phyloP scores from a whole-genome alignment of 53 echinoderm and acorn worm species.

The Echinometra lucunter region DNA sequence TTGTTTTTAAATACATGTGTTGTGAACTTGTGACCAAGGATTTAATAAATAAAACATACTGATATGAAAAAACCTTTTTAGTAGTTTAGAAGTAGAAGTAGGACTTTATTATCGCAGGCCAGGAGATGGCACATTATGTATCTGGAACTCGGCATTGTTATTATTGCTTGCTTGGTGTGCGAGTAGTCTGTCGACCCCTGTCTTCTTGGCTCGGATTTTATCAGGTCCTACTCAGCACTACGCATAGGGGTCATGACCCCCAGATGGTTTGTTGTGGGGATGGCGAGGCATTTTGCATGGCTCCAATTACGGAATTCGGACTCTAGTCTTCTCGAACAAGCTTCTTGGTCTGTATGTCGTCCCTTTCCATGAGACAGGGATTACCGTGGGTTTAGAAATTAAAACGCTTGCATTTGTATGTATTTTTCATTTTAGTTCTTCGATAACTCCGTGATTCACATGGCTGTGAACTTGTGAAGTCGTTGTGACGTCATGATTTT shows the following conservation, averaged over 20 bases:
- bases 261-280: conserved; percentile 62
- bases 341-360: neutral
- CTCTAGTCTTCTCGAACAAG: neutral
- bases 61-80: too few species aligned
- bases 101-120: too few species aligned
- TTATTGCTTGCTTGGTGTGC: neutral
- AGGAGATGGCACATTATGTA: neutral
- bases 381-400: too few species aligned
- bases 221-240: conserved; percentile 51
- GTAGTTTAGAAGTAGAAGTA: neutral
- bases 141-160: neutral
- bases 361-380: too few species aligned
- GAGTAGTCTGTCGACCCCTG: neutral
- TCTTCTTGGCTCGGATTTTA: neutral
- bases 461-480: too few species aligned
- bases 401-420: too few species aligned
- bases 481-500: too few species aligned
- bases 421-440: too few species aligned
- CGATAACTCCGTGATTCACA: too few species aligned
- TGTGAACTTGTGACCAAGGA: too few species aligned
- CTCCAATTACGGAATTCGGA: conserved; percentile 50
- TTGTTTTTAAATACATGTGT: too few species aligned
- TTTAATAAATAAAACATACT: too few species aligned
- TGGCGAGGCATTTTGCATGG: conserved; percentile 25
- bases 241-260: conserved; percentile 52